Evolutionary conservation across 2,113 vertebrate species (phyloP), one percentile per base, ranked within the genome.

Genomic region (Indicator maculatus): DNA sequence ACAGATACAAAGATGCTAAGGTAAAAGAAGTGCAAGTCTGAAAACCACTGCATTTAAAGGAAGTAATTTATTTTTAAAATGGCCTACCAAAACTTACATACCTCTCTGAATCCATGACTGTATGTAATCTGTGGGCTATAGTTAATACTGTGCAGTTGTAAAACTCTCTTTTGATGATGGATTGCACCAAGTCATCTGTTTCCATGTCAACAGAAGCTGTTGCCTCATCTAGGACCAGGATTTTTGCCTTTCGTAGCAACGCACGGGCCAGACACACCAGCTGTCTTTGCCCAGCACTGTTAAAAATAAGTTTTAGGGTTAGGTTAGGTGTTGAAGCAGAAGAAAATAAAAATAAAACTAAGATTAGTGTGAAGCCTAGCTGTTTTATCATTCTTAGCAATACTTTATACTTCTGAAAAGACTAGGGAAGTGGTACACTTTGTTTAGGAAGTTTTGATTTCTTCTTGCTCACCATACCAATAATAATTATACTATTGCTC

Each of bases 201-300:
- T 97, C 96, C 67, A 95, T 41, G 59, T 98, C 95, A 31, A 97
- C 90, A 18, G 93, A 97, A 65, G 95, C 95, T 86, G 95, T 96
- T 0, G 88, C 95, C 67, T 98, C 97, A 96, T 98, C 96, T 24
- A 97, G 88, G 79, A 98, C 60, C 65, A 98, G 93, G 76, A 98
- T 90, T 93, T 97, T 97, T 85, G 95, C 94, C 79, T 97, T 97
- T 33, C 15, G 24, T 28, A 98, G 96, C 88, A 98, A 93, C 66
- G 96, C 97, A 31, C 64, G 36, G 79, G 96, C 96, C 79, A 98
- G 92, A 89, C 97, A 98, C 45, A 98, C 24, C 52, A 98, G 94
- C 65, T 98, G 97, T 58, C 93, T 83, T 73, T 98, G 96, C 58
- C 96, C 96, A 90, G 93, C 80, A 5, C 97, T 98, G 87, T 84